Evolutionary conservation across 2,888 invertebrate genomes (phyloP).

Genomic region (Agrochola litura): DNA sequence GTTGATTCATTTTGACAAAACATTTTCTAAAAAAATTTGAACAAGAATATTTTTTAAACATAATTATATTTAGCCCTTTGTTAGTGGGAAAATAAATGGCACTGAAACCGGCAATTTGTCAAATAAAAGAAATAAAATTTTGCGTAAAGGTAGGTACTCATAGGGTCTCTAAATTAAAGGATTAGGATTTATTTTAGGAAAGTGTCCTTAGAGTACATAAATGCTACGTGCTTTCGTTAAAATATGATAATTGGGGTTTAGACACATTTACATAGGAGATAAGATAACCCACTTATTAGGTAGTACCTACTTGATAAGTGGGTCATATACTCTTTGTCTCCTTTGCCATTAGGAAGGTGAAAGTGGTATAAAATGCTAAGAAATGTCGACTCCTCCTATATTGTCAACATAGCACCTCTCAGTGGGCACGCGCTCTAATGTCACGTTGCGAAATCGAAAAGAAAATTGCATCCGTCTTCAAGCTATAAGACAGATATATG

Average conservation of each 20-base stretch:
- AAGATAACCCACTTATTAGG: not conserved
- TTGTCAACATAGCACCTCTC: not conserved
- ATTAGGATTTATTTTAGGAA: constrained; percentile 20
- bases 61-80: not conserved
- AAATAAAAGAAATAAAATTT: not conserved
- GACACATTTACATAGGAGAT: not conserved
- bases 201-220: not conserved
- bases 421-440: not conserved
- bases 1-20: too few species aligned
- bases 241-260: constrained; percentile 34
- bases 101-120: not conserved
- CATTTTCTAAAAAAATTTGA: not conserved
- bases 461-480: not conserved
- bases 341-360: too few species aligned
- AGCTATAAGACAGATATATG: not conserved
- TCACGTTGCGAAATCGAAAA: not conserved
- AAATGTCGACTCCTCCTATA: not conserved
- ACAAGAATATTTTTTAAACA: not conserved
- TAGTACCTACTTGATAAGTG: too few species aligned
- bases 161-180: not conserved
- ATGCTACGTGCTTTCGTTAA: constrained; percentile 4
- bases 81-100: not conserved
- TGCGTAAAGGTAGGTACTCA: not conserved
- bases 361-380: too few species aligned
- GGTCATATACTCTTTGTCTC: too few species aligned